Evolutionary conservation across 2,888 invertebrate species (phyloP).

Genomic region (Catotricha subobsoleta): DNA sequence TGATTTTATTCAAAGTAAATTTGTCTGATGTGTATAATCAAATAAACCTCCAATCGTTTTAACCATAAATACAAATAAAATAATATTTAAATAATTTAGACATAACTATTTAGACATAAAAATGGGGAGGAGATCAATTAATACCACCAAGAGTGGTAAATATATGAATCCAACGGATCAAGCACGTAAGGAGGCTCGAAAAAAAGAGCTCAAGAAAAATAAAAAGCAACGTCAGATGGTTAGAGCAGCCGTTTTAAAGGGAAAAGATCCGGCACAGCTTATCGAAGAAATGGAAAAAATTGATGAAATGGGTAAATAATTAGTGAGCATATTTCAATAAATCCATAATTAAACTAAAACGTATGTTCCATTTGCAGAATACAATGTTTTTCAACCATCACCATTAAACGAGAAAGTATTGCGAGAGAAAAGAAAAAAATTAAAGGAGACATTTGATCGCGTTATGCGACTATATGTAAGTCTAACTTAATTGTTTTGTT

Average conservation of each 20-base stretch:
- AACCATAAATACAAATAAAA: no score
- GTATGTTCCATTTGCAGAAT: no score
- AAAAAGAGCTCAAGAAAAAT: slow-evolving; percentile 95
- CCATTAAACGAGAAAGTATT: slow-evolving; percentile 91
- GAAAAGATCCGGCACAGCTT: slow-evolving; percentile 91
- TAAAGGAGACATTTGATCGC: slow-evolving; percentile 86
- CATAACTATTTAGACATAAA: no score
- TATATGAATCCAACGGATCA: slow-evolving; percentile 99
- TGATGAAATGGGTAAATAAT: slow-evolving; percentile 81
- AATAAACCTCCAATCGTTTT: no score
- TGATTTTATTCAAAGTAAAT: no score
- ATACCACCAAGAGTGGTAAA: slow-evolving; percentile 99
- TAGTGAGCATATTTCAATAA: background rate
- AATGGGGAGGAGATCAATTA: slow-evolving; percentile 93
- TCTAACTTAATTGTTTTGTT: background rate
- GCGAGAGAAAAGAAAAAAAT: slow-evolving; percentile 88
- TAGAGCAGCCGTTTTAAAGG: slow-evolving; percentile 88
- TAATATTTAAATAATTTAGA: no score
- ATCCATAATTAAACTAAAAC: no score
- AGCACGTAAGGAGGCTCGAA: slow-evolving; percentile 92
- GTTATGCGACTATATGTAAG: slow-evolving; percentile 91
- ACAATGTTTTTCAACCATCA: slow-evolving; percentile 84
- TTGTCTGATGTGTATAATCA: no score
- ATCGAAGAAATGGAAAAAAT: slow-evolving; percentile 93
- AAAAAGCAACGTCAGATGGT: slow-evolving; percentile 94